Percentiles rank a stretch among this genome's conserved stretches.
These are phyloP conservation scores for Falco naumanni DNA, from an alignment of 2,797 vertebrate genomes.

Conservation along the genomic window DNA sequence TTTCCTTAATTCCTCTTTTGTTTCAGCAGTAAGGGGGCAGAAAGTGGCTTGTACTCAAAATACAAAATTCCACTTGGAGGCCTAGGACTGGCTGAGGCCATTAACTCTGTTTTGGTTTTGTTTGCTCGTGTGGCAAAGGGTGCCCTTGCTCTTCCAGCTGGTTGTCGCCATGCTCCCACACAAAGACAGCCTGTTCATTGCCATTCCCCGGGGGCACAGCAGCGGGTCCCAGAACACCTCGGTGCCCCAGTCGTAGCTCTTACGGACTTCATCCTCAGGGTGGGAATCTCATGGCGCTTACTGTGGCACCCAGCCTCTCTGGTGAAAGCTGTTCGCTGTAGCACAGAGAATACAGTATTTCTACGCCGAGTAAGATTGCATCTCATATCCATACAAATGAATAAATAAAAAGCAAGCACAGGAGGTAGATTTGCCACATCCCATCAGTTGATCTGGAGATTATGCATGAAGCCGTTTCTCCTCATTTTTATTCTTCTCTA, in stretches of 20 bases:
- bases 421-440: background rate
- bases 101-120: background rate
- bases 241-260: background rate
- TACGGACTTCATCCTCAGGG: background rate
- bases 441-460: background rate
- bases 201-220: background rate
- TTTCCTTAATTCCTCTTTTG: constrained; percentile 31
- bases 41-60: constrained; percentile 1
- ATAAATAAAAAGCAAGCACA: background rate
- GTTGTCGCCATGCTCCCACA: background rate
- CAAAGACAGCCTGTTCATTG: background rate
- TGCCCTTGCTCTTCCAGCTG: background rate
- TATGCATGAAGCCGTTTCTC: background rate
- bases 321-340: background rate
- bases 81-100: background rate
- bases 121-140: background rate
- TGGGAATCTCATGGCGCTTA: background rate
- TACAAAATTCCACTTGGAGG: background rate
- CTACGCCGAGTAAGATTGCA: background rate
- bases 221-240: background rate
- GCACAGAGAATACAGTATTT: background rate
- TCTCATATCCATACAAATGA: background rate
- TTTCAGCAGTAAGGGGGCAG: constrained; percentile 30
- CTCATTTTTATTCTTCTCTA: background rate
- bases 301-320: background rate